Conservation (phyloP, 2,888 invertebrate genomes). For the Melanotus villosus region DNA sequence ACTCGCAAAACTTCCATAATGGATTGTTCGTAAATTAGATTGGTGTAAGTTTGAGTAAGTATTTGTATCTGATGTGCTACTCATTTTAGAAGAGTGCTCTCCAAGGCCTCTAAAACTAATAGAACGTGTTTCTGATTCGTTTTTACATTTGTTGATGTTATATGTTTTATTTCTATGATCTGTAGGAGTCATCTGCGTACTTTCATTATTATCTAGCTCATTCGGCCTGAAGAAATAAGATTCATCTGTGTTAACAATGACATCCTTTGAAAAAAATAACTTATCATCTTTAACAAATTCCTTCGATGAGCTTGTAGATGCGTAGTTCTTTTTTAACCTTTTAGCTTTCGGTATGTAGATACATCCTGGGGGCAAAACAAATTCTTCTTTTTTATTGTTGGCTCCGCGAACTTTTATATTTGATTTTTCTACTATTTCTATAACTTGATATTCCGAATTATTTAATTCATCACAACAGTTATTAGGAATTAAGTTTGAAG, state of each 20-base stretch:
- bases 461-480: background rate
- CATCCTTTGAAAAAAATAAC: conserved; percentile 4
- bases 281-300: background rate
- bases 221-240: too few relatives aligned
- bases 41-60: conserved; percentile 28
- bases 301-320: too few relatives aligned
- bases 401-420: conserved; percentile 4
- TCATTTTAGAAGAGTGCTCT: background rate
- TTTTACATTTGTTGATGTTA: too few relatives aligned
- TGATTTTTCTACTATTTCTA: background rate
- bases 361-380: conserved; percentile 32
- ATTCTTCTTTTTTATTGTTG: conserved; percentile 22
- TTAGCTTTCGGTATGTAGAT: conserved; percentile 38
- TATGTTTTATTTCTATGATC: too few relatives aligned
- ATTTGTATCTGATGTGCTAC: background rate
- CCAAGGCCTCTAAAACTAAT: too few relatives aligned
- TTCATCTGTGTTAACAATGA: conserved; percentile 16
- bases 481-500: background rate
- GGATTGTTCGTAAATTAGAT: background rate
- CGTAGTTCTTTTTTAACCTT: too few relatives aligned
- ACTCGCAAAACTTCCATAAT: background rate
- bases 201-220: too few relatives aligned
- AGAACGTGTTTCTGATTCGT: too few relatives aligned
- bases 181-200: too few relatives aligned
- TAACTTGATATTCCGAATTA: background rate